Conservation (phyloP, 2,113 vertebrate species). For the Donacobius atricapilla region DNA sequence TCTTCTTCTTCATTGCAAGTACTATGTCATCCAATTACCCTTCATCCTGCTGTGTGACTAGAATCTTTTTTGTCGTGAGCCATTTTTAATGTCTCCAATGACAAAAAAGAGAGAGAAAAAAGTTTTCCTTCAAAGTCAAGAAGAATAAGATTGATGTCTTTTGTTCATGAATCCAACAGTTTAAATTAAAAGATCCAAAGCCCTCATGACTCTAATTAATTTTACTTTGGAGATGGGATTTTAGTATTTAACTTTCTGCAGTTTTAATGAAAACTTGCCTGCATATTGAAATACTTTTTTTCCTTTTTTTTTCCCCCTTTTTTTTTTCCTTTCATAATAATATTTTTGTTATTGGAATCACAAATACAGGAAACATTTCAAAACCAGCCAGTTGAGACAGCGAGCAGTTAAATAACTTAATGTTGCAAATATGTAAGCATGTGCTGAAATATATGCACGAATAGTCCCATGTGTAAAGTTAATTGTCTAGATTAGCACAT, state of each 20-base stretch:
- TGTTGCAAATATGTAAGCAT: neutral
- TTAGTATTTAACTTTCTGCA: neutral
- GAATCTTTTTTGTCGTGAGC: neutral
- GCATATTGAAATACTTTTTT: neutral
- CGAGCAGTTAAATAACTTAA: neutral
- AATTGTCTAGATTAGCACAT: slow-evolving; percentile 4
- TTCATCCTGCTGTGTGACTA: neutral
- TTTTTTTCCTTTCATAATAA: neutral
- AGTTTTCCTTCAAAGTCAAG: neutral
- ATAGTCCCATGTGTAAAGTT: slow-evolving; percentile 13
- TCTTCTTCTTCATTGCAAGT: neutral
- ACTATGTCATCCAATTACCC: neutral
- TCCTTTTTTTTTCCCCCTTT: rapidly evolving
- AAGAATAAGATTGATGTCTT: slow-evolving; percentile 22
- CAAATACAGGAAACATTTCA: neutral
- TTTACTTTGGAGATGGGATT: neutral
- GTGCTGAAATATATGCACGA: neutral
- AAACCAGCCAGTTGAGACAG: neutral
- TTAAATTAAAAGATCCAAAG: slow-evolving; percentile 23
- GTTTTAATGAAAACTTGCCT: neutral
- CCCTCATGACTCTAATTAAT: neutral
- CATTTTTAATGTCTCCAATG: neutral
- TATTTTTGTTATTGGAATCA: neutral
- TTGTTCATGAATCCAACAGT: neutral
- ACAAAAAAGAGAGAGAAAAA: neutral